Conservation (phyloP, 1,140 invertebrate species). For the Tetramorium alpestre region DNA sequence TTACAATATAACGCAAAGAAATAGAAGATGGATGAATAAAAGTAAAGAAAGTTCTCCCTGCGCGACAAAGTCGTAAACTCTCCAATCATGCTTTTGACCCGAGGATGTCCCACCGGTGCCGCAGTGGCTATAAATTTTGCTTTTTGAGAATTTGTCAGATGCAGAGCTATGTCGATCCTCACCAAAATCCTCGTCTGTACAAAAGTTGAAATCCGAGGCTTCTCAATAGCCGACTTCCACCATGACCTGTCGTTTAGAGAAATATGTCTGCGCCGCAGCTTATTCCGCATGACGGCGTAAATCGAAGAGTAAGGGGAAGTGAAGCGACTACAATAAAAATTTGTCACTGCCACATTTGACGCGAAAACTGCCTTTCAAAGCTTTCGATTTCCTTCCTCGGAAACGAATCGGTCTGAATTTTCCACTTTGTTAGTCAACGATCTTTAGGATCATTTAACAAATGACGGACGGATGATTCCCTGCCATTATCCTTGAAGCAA, state of each 20-base stretch:
- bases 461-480: neutral
- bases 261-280: conserved; percentile 61
- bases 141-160: conserved; percentile 80
- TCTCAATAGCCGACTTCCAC: conserved; percentile 65
- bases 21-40: conserved; percentile 17
- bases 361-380: conserved; percentile 79
- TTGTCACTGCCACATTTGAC: conserved; percentile 84
- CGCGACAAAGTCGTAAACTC: conserved; percentile 42
- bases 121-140: conserved; percentile 70
- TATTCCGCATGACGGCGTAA: conserved; percentile 55
- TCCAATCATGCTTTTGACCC: conserved; percentile 14
- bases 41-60: neutral
- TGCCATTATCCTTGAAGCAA: neutral
- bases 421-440: conserved; percentile 80
- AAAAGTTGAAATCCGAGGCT: conserved; percentile 22
- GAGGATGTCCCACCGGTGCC: neutral
- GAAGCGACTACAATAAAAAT: conserved; percentile 82
- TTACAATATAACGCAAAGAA: conserved; percentile 17
- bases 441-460: conserved; percentile 47
- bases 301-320: conserved; percentile 5
- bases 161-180: neutral
- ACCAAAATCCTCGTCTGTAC: neutral
- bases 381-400: neutral
- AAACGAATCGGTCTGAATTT: conserved; percentile 75
- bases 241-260: conserved; percentile 80